phyloP scores from a whole-genome alignment of 1,140 invertebrate species.

The Eumaeus atala region DNA sequence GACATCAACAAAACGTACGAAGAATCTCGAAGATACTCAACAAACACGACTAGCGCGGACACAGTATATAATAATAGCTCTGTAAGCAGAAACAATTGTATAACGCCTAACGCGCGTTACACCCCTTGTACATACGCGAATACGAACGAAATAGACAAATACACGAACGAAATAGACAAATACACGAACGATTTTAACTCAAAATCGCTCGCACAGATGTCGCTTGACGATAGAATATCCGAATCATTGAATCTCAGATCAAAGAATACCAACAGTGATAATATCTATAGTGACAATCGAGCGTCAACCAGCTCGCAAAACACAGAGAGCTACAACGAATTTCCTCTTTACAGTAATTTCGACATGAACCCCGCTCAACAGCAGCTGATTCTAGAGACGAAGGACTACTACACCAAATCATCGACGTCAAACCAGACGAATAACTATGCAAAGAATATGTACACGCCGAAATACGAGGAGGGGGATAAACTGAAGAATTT shows the following conservation, averaged over 20 bases:
- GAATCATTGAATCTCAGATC: conserved; percentile 65
- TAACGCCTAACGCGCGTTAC: conserved; percentile 20
- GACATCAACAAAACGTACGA: conserved; percentile 25
- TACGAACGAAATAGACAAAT: conserved; percentile 32
- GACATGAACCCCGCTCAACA: conserved; percentile 50
- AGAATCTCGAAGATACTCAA: conserved; percentile 51
- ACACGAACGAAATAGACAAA: conserved; percentile 22
- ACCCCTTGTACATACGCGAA: conserved; percentile 28
- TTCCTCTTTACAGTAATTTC: conserved; percentile 53
- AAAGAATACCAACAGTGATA: conserved; percentile 53
- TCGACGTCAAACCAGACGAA: conserved; percentile 41
- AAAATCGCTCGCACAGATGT: conserved; percentile 46
- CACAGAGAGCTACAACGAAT: conserved; percentile 36
- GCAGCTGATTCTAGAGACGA: conserved; percentile 53
- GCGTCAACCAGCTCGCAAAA: conserved; percentile 16
- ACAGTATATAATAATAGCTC: conserved; percentile 36
- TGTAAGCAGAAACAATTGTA: conserved; percentile 27
- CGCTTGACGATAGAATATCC: conserved; percentile 62
- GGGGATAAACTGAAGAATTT: conserved; percentile 55
- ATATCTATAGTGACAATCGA: conserved; percentile 41
- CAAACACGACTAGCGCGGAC: conserved; percentile 21
- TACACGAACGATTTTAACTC: conserved; percentile 26
- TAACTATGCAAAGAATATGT: conserved; percentile 63
- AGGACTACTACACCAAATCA: conserved; percentile 63
- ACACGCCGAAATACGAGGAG: conserved; percentile 53